Conservation (phyloP, 2,797 vertebrate genomes). For the Aotus griseimembra region DNA sequence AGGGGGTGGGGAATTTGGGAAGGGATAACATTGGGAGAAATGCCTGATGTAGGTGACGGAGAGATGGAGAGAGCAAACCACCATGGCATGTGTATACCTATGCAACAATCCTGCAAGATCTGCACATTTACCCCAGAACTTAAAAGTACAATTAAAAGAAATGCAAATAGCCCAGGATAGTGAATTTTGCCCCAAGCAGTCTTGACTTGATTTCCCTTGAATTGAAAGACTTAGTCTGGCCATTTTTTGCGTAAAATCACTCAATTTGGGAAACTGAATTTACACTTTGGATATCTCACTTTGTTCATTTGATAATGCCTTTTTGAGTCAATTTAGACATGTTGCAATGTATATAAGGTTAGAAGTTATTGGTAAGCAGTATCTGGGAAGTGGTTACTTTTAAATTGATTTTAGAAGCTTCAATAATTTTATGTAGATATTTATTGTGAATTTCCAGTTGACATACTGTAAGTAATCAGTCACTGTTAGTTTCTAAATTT, state of each 20-base stretch:
- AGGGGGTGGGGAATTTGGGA: too few relatives aligned
- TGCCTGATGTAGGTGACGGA: too few relatives aligned
- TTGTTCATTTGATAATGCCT: background rate
- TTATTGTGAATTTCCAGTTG: slow-evolving; percentile 50
- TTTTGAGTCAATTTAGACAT: background rate
- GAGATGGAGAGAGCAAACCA: too few relatives aligned
- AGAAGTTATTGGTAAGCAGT: background rate
- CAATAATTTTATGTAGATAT: slow-evolving; percentile 37
- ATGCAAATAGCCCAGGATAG: slow-evolving; percentile 53
- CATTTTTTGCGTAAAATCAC: slow-evolving; percentile 44
- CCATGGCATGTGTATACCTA: too few relatives aligned
- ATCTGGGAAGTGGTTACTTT: background rate
- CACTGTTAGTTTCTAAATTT: slow-evolving; percentile 41
- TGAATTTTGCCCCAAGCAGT: slow-evolving; percentile 42
- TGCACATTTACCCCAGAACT: too few relatives aligned
- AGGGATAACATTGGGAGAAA: too few relatives aligned
- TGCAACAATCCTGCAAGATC: too few relatives aligned
- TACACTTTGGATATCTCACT: background rate
- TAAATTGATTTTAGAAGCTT: slow-evolving; percentile 33
- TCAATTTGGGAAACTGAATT: background rate
- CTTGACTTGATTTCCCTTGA: slow-evolving; percentile 41
- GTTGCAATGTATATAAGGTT: background rate
- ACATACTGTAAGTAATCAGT: background rate
- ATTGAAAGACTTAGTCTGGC: background rate
- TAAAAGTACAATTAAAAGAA: background rate